Conservation (phyloP, 2,113 vertebrate species). For the Toxostoma redivivum region DNA sequence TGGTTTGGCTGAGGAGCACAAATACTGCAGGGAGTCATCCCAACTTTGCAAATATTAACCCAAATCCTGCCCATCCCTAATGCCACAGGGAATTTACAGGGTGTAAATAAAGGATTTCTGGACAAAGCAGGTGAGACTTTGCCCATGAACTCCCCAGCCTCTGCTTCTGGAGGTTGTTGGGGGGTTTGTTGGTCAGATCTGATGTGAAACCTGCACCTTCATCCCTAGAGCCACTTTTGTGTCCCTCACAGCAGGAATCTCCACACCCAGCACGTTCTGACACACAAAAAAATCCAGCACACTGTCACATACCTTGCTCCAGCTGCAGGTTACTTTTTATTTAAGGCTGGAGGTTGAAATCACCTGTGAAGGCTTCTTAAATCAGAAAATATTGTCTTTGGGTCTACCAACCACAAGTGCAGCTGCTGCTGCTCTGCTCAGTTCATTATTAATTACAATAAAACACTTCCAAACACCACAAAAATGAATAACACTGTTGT, state of each 20-base stretch:
- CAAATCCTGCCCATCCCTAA: neutral
- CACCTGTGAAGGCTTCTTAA: neutral
- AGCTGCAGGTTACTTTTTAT: neutral
- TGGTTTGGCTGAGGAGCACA: neutral
- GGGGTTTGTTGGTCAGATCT: neutral
- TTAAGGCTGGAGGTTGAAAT: neutral
- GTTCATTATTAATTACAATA: neutral
- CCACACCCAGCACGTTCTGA: accelerated
- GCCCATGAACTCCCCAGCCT: accelerated
- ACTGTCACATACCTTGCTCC: accelerated
- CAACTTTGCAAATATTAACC: neutral
- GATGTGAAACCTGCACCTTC: accelerated
- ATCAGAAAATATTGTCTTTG: neutral
- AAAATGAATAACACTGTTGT: neutral
- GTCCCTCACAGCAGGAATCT: neutral
- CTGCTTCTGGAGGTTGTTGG: neutral
- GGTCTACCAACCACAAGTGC: neutral
- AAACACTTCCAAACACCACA: neutral
- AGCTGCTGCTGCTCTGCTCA: neutral
- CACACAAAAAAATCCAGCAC: neutral
- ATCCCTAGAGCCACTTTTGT: accelerated
- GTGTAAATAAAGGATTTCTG: neutral
- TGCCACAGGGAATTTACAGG: neutral
- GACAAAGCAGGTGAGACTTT: neutral
- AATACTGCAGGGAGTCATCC: neutral